Conservation (phyloP, 2,113 vertebrate species). For the Pollachius pollachius region DNA sequence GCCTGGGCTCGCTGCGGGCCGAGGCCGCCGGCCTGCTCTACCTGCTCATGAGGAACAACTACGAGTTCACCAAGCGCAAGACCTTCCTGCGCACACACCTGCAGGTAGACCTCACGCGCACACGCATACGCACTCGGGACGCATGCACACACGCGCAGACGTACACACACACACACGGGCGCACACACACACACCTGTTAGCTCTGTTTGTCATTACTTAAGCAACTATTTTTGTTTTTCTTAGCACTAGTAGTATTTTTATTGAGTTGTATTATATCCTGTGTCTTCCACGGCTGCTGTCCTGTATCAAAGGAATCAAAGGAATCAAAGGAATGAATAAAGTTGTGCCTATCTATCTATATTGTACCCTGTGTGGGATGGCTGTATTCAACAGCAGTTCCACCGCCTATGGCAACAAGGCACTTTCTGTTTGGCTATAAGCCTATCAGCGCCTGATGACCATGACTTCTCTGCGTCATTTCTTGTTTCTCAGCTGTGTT, state of each 20-base stretch:
- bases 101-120: conserved; percentile 75
- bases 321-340: too few relatives aligned
- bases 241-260: background rate
- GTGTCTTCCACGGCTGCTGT: background rate
- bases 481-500: too few relatives aligned
- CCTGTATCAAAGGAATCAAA: background rate
- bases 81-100: conserved; percentile 92
- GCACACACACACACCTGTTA: too few relatives aligned
- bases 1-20: conserved; percentile 82
- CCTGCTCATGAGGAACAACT: conserved; percentile 96
- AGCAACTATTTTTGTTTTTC: background rate
- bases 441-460: too few relatives aligned
- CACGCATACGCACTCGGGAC: background rate
- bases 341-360: too few relatives aligned
- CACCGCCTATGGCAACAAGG: too few relatives aligned
- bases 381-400: too few relatives aligned
- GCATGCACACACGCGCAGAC: too few relatives aligned
- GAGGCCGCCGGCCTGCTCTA: conserved; percentile 94
- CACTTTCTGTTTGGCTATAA: too few relatives aligned
- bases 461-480: too few relatives aligned
- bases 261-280: background rate
- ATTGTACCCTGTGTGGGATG: too few relatives aligned
- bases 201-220: background rate
- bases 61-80: conserved; percentile 93
- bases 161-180: too few relatives aligned